Conservation (phyloP, 1,140 invertebrate genomes). For the Drosophila sechellia region DNA sequence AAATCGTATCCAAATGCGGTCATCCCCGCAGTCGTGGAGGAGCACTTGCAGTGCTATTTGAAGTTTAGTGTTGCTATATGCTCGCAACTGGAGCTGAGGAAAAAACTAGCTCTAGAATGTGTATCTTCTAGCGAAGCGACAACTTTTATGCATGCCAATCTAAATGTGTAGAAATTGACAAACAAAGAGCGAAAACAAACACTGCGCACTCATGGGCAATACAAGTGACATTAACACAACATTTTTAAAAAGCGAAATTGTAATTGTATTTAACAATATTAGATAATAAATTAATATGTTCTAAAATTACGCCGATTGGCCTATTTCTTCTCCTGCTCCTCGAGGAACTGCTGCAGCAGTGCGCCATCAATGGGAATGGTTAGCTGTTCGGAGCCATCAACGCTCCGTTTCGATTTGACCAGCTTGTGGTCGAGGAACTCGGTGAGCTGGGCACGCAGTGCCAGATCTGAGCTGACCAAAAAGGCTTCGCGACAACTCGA, state of each 20-base stretch:
- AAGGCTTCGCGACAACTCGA: constrained; percentile 93
- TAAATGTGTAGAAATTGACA: constrained; percentile 78
- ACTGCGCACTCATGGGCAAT: constrained; percentile 35
- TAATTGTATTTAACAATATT: constrained; percentile 82
- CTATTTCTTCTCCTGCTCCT: constrained; percentile 85
- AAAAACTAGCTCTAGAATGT: constrained; percentile 33
- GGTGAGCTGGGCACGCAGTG: constrained; percentile 93
- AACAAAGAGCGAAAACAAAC: constrained; percentile 42
- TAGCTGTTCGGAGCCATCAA: constrained; percentile 92
- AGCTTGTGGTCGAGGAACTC: constrained; percentile 98
- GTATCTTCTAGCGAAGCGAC: constrained; percentile 40
- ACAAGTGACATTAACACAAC: constrained; percentile 36
- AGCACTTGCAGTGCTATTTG: no score
- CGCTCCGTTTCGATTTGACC: constrained; percentile 91
- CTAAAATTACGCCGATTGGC: constrained; percentile 48
- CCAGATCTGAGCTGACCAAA: constrained; percentile 94
- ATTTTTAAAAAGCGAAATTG: constrained; percentile 71
- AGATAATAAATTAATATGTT: constrained; percentile 84
- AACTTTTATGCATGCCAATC: constrained; percentile 81
- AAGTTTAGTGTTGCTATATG: constrained; percentile 12
- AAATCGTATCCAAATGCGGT: neutral
- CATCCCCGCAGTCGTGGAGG: neutral
- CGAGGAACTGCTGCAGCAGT: constrained; percentile 91
- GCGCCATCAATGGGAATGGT: constrained; percentile 91
- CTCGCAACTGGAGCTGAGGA: neutral